A percentile compares a stretch with the other conserved stretches of the same genome.
phyloP scores from a whole-genome alignment of 2,113 vertebrate genomes.

The Diglossa brunneiventris region DNA sequence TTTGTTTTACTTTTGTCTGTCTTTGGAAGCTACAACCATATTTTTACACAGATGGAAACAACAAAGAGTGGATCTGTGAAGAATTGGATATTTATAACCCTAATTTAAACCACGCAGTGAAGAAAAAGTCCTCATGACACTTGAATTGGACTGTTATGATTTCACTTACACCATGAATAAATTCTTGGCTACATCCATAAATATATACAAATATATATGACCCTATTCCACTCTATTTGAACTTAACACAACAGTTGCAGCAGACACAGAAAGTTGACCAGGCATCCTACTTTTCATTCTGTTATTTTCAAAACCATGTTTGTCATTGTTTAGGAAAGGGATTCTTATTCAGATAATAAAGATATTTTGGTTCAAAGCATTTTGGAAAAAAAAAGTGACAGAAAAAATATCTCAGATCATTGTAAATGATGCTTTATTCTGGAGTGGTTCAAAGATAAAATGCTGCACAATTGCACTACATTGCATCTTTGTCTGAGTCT shows the following conservation, averaged over 20 bases:
- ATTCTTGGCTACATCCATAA: not conserved
- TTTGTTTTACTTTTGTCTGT: not conserved
- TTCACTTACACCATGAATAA: not conserved
- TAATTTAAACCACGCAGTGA: not conserved
- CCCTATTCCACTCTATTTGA: not conserved
- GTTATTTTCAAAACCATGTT: not conserved
- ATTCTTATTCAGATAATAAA: not conserved
- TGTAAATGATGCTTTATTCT: constrained; percentile 9
- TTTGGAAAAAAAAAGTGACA: not conserved
- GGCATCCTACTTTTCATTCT: not conserved
- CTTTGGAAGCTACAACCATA: not conserved
- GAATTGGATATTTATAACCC: not conserved
- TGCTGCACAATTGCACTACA: not conserved
- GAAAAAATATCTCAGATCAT: not conserved
- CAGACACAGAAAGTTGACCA: not conserved
- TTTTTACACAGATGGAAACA: not conserved
- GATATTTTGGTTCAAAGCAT: not conserved
- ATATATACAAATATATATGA: not conserved
- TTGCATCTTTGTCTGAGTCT: not conserved
- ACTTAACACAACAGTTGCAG: not conserved
- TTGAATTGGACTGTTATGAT: not conserved
- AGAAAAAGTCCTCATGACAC: not conserved
- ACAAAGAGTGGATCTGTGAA: not conserved
- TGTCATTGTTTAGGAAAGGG: not conserved
- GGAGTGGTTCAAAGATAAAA: not conserved